Base-by-base conservation (phyloP, 2,113 vertebrate species). In the Danionella cerebrum region DNA sequence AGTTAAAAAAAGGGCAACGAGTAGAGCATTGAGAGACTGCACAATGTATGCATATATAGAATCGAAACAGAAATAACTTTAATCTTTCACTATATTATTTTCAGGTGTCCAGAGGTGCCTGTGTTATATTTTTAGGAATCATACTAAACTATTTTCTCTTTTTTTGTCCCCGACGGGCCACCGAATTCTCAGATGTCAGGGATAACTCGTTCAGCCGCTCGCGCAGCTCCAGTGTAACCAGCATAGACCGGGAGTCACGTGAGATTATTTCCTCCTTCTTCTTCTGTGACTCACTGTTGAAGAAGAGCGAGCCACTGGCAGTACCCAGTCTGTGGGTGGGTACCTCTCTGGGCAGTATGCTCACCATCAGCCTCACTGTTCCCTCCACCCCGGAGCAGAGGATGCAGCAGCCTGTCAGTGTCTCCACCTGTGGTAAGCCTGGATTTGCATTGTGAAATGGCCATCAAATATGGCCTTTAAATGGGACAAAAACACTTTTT, bases 181-280 rank as follows among this genome's bases (percentile, higher is more conserved):
- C 36, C 9, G 16, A 19, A 19, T 19, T 82, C 86, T 78, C 85
- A 99, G 96, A 99, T 81, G 84, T 87, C 69, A 93, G 88, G 87
- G 95, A 99, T 79, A 92, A 90, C 86, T 90, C 92, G 35, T 96
- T 96, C 89, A 96, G 90, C 80, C 91, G 92, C 72, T 98, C 96
- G 0, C 89, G 94, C 66, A 98, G 94, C 78, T 97, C 96, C 47
- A 98, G 95, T 50, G 93, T 97, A 62, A 92, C 93, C 80, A 99
- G 96, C 85, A 95, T 99, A 74, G 96, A 99, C 76, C 86, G 94
- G 69, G 96, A 99, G 76, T 90, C 94, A 19, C 91, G 94, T 0
- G 96, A 99, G 83, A 90, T 91, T 31, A 91, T 99, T 84, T 95
- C 93, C 69, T 88, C 94, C 77, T 91, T 97, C 70, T 89, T 91